Evolutionary conservation across 2,888 invertebrate genomes (phyloP).

Genomic region (Conomelus anceps): DNA sequence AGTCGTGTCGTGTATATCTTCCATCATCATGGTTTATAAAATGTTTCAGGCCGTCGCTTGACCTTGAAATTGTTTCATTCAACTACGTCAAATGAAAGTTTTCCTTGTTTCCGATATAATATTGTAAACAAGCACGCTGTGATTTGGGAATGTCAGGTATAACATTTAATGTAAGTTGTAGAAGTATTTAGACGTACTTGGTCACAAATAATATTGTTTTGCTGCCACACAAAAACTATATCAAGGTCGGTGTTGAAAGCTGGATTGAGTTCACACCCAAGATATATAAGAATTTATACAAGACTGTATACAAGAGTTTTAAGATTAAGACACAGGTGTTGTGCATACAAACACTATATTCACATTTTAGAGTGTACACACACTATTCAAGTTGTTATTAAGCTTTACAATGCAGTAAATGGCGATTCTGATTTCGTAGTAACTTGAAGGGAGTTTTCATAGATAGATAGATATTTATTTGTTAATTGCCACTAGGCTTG

Average conservation of each 20-base stretch:
- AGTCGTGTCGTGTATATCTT: not conserved
- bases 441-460: too few species aligned
- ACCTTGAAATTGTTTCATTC: not conserved
- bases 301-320: not conserved
- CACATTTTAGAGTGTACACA: too few species aligned
- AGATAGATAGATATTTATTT: too few species aligned
- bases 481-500: too few species aligned
- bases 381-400: too few species aligned
- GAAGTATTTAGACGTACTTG: not conserved
- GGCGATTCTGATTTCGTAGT: too few species aligned
- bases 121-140: not conserved
- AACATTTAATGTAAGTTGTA: not conserved
- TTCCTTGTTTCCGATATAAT: not conserved
- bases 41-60: not conserved
- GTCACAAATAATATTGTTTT: not conserved
- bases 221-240: too few species aligned
- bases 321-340: not conserved
- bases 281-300: not conserved
- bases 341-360: not conserved
- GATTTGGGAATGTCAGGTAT: not conserved
- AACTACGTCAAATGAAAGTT: not conserved
- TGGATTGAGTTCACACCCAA: too few species aligned
- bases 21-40: not conserved
- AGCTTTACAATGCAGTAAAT: too few species aligned
- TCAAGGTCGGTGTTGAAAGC: not conserved